Percentiles rank a stretch among this genome's conserved stretches.
Evolutionary conservation across 1,140 invertebrate genomes (phyloP).

Genomic region (Tyrophagus putrescentiae): DNA sequence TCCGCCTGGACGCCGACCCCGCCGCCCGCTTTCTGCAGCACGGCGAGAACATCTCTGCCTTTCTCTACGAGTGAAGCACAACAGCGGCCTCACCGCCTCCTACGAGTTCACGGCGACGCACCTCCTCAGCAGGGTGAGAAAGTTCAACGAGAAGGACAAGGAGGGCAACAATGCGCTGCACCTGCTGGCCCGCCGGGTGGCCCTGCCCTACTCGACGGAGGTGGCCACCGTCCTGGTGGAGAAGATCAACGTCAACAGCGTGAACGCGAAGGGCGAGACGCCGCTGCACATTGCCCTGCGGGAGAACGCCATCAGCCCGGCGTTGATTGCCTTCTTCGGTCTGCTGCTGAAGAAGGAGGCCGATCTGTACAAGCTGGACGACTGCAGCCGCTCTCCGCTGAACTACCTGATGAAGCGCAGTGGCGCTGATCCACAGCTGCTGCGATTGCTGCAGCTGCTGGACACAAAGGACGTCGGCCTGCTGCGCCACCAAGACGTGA

Average conservation of each 20-base stretch:
- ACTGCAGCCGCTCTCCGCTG: too few species aligned
- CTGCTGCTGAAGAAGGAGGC: background rate
- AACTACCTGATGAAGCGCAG: too few species aligned
- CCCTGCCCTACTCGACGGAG: conserved; percentile 26
- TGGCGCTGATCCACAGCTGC: too few species aligned
- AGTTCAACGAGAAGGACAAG: conserved; percentile 26
- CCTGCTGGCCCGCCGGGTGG: conserved; percentile 28
- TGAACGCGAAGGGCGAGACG: background rate
- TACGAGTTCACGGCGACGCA: conserved; percentile 31
- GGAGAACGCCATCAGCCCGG: background rate
- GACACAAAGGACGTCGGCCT: conserved; percentile 38
- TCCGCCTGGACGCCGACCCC: too few species aligned
- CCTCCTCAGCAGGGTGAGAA: conserved; percentile 27
- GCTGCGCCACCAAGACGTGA: conserved; percentile 34
- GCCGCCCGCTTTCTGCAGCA: too few species aligned
- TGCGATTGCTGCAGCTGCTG: conserved; percentile 22
- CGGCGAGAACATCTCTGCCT: background rate
- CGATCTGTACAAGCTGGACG: too few species aligned
- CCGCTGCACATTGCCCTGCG: background rate
- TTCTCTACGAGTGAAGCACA: background rate
- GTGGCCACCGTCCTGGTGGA: conserved; percentile 27
- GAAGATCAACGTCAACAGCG: conserved; percentile 30
- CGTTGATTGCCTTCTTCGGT: background rate
- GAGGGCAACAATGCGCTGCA: conserved; percentile 27
- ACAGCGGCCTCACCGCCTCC: conserved; percentile 23